phyloP scores from a whole-genome alignment of 2,888 invertebrate species.

The Nephrotoma flavescens region DNA sequence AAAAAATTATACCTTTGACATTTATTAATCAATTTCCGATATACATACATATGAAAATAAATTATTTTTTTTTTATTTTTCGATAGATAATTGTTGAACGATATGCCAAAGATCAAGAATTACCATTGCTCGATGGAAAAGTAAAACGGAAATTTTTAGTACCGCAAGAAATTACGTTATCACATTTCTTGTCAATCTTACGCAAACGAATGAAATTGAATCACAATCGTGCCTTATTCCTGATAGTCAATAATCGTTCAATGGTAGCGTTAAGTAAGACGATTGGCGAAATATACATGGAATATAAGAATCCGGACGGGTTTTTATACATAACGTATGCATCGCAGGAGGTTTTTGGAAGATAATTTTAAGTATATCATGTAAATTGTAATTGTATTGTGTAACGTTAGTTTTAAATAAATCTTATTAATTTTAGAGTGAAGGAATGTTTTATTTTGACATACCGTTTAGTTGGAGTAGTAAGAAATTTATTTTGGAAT shows the following conservation, averaged over 20 bases:
- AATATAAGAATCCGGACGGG: slow-evolving; percentile 65
- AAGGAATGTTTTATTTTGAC: too few species aligned
- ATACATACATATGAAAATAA: background rate
- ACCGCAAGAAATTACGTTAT: slow-evolving; percentile 79
- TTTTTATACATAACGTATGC: slow-evolving; percentile 82
- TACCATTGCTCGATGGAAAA: slow-evolving; percentile 50
- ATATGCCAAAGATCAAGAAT: slow-evolving; percentile 58
- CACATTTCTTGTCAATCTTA: slow-evolving; percentile 73
- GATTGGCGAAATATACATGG: slow-evolving; percentile 65
- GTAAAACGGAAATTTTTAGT: slow-evolving; percentile 71
- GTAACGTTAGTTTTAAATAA: background rate
- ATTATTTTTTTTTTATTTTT: background rate
- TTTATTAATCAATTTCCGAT: background rate
- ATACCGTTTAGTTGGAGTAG: too few species aligned
- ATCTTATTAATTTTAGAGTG: background rate
- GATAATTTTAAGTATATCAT: background rate
- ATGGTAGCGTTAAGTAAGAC: slow-evolving; percentile 69
- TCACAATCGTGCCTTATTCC: slow-evolving; percentile 55
- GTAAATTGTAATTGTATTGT: background rate
- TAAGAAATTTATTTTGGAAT: too few species aligned
- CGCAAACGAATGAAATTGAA: slow-evolving; percentile 36
- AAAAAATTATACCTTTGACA: background rate
- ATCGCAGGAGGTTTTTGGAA: slow-evolving; percentile 77
- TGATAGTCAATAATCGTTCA: slow-evolving; percentile 68
- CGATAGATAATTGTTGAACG: slow-evolving; percentile 66